Evolutionary conservation across 2,113 vertebrate genomes (phyloP).

Genomic region (Telmatochromis brachygnathus): DNA sequence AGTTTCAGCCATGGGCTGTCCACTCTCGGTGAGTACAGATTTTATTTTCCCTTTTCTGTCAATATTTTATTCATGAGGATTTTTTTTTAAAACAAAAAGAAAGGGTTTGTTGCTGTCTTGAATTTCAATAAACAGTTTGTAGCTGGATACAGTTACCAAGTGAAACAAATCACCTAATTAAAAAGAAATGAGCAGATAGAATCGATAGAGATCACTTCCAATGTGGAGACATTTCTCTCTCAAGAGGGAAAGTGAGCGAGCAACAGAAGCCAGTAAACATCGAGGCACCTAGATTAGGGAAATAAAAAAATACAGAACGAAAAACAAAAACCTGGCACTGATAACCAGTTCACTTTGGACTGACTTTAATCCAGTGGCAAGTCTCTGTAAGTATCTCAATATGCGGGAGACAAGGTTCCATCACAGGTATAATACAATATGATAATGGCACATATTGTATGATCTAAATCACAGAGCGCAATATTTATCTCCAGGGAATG

Average conservation of each 20-base stretch:
- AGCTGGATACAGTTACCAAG: constrained; percentile 53
- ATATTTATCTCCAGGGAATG: constrained; percentile 28
- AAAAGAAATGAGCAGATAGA: constrained; percentile 65
- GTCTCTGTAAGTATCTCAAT: not conserved
- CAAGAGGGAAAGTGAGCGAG: constrained; percentile 4
- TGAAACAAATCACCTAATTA: constrained; percentile 70
- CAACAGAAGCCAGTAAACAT: constrained; percentile 36
- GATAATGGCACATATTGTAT: not conserved
- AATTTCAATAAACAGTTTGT: constrained; percentile 61
- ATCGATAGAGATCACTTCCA: constrained; percentile 62
- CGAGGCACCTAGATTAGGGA: not conserved
- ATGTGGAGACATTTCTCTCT: constrained; percentile 43
- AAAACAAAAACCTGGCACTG: not conserved
- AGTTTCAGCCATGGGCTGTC: not conserved
- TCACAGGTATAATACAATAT: constrained; percentile 18
- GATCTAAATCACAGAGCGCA: constrained; percentile 16
- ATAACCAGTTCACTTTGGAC: not conserved
- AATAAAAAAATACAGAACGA: not conserved
- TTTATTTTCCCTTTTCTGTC: not conserved
- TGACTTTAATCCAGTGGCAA: not conserved
- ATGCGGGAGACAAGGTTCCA: not conserved
- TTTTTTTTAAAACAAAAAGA: not conserved
- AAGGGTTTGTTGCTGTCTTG: constrained; percentile 44
- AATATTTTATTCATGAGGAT: constrained; percentile 54
- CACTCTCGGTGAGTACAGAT: not conserved